Conservation (phyloP, 35 echinoderm and acorn worm species). For the Anneissia japonica region DNA sequence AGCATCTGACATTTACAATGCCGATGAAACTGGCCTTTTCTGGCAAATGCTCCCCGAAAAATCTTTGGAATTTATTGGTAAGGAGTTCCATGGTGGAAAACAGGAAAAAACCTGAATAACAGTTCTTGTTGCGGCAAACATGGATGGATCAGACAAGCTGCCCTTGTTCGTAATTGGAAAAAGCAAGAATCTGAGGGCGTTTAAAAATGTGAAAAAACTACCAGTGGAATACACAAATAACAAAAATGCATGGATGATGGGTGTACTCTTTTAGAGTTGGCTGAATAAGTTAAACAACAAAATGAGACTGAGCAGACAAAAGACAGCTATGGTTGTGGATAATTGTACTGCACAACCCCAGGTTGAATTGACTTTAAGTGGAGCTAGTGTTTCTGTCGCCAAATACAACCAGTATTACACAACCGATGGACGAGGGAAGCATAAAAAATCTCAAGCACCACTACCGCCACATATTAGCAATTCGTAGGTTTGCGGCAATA, state of each 20-base stretch:
- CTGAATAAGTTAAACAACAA: conserved; percentile 13
- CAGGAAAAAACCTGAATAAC: conserved; percentile 10
- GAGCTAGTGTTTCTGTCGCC: conserved; percentile 34
- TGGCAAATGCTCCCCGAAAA: conserved; percentile 15
- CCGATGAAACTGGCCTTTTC: conserved; percentile 38
- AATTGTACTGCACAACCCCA: conserved; percentile 11
- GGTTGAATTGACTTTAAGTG: neutral
- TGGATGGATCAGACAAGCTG: conserved; percentile 39
- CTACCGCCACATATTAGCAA: conserved; percentile 25
- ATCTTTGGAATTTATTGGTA: conserved; percentile 1
- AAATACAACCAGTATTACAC: conserved; percentile 34
- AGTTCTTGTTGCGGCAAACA: conserved; percentile 23
- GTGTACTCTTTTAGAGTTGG: conserved; percentile 25
- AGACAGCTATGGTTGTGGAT: conserved; percentile 33
- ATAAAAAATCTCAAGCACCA: conserved; percentile 25
- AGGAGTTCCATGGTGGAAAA: conserved; percentile 16
- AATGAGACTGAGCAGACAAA: neutral
- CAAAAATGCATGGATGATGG: conserved; percentile 46
- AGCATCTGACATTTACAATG: conserved; percentile 30
- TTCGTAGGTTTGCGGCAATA: neutral
- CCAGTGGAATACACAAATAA: conserved; percentile 27
- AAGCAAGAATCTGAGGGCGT: conserved; percentile 20
- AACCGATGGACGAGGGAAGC: conserved; percentile 33
- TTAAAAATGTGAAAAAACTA: conserved; percentile 37
- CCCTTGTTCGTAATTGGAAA: conserved; percentile 35